phyloP scores from a whole-genome alignment of 2,888 invertebrate species.

The Xanthia togata region DNA sequence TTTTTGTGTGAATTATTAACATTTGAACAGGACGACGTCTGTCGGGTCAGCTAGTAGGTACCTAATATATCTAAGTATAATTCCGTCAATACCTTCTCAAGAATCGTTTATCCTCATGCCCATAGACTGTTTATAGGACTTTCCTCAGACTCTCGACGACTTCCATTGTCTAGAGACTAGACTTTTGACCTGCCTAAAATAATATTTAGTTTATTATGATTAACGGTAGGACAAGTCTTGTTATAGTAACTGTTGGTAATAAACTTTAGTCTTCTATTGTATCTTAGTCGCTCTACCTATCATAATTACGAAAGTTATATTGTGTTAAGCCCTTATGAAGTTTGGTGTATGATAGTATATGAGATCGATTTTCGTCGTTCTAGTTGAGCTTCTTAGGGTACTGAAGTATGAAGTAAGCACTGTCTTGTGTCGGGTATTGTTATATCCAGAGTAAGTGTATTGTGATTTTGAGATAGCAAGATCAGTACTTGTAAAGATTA shows the following conservation, averaged over 20 bases:
- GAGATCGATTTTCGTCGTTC: slow-evolving; percentile 12
- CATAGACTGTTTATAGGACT: background rate
- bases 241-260: background rate
- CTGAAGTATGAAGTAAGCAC: background rate
- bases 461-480: background rate
- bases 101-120: background rate
- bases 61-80: background rate
- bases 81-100: background rate
- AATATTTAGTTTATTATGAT: slow-evolving; percentile 42
- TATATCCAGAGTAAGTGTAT: background rate
- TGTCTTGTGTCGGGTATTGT: background rate
- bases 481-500: background rate
- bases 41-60: too few relatives aligned
- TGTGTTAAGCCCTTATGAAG: slow-evolving; percentile 20
- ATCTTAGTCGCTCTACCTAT: background rate
- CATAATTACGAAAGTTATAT: slow-evolving; percentile 48
- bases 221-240: slow-evolving; percentile 14
- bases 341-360: slow-evolving; percentile 8
- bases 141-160: background rate
- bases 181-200: slow-evolving; percentile 1
- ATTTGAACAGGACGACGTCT: too few relatives aligned
- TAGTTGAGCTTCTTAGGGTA: slow-evolving; percentile 4
- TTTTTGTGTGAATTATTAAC: too few relatives aligned
- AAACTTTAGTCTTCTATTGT: slow-evolving; percentile 8
- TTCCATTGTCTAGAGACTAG: slow-evolving; percentile 13